Evolutionary conservation across 2,113 vertebrate species (phyloP).

Genomic region (Semnornis frantzii): DNA sequence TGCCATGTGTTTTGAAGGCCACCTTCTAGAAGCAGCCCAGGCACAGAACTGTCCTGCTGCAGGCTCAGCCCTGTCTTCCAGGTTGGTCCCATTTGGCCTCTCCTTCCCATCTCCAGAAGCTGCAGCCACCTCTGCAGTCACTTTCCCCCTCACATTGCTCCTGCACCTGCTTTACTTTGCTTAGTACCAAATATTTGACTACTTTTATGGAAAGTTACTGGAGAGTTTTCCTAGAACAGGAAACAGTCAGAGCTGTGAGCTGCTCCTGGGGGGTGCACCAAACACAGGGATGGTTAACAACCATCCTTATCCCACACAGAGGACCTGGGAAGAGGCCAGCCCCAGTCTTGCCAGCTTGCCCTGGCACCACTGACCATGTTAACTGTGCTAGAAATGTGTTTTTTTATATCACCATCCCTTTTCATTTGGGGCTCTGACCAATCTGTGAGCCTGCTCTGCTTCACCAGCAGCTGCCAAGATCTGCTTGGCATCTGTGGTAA

Average conservation of each 20-base stretch:
- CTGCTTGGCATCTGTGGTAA: accelerated
- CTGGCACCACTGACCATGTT: accelerated
- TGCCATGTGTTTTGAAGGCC: not conserved
- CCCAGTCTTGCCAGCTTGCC: not conserved
- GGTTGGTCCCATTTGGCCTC: not conserved
- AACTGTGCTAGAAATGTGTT: not conserved
- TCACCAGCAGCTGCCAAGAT: not conserved
- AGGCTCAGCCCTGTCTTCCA: not conserved
- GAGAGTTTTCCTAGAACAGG: not conserved
- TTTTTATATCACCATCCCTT: not conserved
- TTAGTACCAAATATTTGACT: not conserved
- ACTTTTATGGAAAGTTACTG: not conserved
- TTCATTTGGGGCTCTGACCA: not conserved
- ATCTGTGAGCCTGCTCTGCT: not conserved
- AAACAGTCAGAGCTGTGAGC: not conserved
- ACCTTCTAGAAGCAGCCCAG: not conserved
- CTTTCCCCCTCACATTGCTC: not conserved
- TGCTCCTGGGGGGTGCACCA: not conserved
- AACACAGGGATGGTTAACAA: not conserved
- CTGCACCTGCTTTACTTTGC: not conserved
- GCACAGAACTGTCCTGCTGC: not conserved
- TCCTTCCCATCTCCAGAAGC: not conserved
- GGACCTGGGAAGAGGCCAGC: not conserved
- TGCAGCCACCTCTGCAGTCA: not conserved
- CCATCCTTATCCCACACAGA: not conserved